Conservation (phyloP, 1,140 invertebrate species). For the Platyura marginata region DNA sequence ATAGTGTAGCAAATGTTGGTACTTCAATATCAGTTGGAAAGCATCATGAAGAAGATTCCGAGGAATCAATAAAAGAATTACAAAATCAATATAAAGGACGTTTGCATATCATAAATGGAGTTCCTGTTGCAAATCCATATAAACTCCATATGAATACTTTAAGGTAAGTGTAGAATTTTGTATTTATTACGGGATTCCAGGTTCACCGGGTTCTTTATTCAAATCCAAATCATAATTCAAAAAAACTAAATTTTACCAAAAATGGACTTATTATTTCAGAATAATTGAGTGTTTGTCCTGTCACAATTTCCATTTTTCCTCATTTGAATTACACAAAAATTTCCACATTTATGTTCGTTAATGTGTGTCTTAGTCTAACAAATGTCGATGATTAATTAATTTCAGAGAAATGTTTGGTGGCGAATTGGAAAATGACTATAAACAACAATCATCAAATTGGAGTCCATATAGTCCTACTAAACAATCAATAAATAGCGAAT, state of each 20-base stretch:
- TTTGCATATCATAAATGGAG: slow-evolving; percentile 5
- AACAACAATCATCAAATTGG: background rate
- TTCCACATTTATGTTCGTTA: too few relatives aligned
- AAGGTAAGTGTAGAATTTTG: background rate
- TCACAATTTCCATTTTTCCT: too few relatives aligned
- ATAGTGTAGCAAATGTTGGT: background rate
- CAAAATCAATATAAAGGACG: slow-evolving; percentile 17
- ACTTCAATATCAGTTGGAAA: slow-evolving; percentile 5
- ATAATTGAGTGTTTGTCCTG: too few relatives aligned
- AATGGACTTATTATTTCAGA: too few relatives aligned
- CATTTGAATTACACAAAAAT: too few relatives aligned
- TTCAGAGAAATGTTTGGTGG: background rate
- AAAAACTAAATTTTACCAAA: too few relatives aligned
- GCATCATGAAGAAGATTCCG: slow-evolving; percentile 14
- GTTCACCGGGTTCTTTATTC: too few relatives aligned
- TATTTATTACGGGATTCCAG: too few relatives aligned
- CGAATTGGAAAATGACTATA: background rate
- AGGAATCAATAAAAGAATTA: slow-evolving; percentile 6
- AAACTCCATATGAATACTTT: slow-evolving; percentile 10
- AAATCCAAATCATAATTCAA: too few relatives aligned
- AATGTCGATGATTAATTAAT: too few relatives aligned
- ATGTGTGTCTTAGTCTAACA: too few relatives aligned
- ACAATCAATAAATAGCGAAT: slow-evolving; percentile 10
- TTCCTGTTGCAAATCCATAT: slow-evolving; percentile 13
- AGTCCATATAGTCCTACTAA: slow-evolving; percentile 3